These are phyloP conservation scores for Boulengeromyrus knoepffleri DNA, from an alignment of 2,113 vertebrate species.

Conservation along the genomic window DNA sequence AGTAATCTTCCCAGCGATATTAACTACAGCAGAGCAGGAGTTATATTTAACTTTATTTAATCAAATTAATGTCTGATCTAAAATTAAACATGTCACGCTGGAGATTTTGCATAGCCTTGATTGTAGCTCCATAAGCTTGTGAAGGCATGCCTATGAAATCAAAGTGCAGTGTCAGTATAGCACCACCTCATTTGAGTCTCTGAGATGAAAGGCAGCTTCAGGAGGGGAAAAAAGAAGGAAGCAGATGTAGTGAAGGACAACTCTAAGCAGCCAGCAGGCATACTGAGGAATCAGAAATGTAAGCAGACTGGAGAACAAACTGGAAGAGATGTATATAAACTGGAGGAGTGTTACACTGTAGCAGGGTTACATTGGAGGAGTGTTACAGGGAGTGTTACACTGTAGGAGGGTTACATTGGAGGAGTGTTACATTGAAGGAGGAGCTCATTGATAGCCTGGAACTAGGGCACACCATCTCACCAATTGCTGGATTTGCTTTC, in stretches of 20 bases:
- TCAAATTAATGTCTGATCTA: background rate
- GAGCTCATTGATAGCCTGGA: slow-evolving; percentile 2
- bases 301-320: background rate
- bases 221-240: background rate
- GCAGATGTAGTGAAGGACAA: background rate
- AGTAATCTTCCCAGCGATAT: background rate
- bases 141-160: background rate
- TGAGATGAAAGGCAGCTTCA: background rate
- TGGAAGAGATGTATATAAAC: background rate
- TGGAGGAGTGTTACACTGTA: background rate
- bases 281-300: background rate
- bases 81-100: background rate
- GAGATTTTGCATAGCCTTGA: background rate
- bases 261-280: background rate
- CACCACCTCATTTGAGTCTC: background rate
- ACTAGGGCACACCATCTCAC: slow-evolving; percentile 47
- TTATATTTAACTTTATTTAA: background rate
- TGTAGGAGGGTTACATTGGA: background rate
- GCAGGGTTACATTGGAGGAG: background rate
- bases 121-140: background rate
- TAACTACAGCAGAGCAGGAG: background rate
- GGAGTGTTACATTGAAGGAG: background rate
- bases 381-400: background rate
- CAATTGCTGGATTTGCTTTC: slow-evolving; percentile 41
- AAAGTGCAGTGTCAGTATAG: background rate